phyloP scores from a whole-genome alignment of 2,797 vertebrate genomes.

The Acanthopagrus latus region DNA sequence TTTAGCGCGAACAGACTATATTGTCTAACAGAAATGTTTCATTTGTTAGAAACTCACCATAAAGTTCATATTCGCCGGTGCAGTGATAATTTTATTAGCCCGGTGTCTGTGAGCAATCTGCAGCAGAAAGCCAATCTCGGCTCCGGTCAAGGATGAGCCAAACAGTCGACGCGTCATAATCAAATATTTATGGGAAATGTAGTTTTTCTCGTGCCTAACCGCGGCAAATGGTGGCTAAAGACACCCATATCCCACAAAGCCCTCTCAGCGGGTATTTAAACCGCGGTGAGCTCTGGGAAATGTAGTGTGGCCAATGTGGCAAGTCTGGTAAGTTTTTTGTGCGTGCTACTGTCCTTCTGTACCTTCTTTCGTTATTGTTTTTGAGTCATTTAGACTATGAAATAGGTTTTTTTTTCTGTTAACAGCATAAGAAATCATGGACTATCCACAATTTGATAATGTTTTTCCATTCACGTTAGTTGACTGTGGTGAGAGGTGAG shows the following conservation, averaged over 20 bases:
- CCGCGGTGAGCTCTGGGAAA: constrained; percentile 58
- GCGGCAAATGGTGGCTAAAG: fast-evolving
- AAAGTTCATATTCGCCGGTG: constrained; percentile 48
- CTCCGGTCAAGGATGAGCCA: constrained; percentile 66
- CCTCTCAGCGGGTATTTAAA: constrained; percentile 55
- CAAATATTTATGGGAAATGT: constrained; percentile 71
- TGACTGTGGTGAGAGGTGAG: too few relatives aligned
- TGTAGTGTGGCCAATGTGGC: constrained; percentile 48
- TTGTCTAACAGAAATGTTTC: background rate
- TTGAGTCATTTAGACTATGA: background rate
- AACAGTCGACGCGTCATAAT: constrained; percentile 11
- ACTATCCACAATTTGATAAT: background rate
- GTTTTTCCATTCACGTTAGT: background rate
- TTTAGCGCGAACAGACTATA: background rate
- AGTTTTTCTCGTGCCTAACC: constrained; percentile 54
- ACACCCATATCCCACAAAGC: constrained; percentile 73
- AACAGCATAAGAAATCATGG: background rate
- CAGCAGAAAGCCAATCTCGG: constrained; percentile 60
- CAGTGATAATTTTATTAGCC: constrained; percentile 50
- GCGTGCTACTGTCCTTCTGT: background rate
- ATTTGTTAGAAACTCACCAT: constrained; percentile 60
- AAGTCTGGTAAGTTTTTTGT: too few relatives aligned
- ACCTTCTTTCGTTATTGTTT: background rate
- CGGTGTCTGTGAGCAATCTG: constrained; percentile 58
- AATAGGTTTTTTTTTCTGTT: background rate